phyloP scores from a whole-genome alignment of 2,888 invertebrate genomes.

The Sesia apiformis region DNA sequence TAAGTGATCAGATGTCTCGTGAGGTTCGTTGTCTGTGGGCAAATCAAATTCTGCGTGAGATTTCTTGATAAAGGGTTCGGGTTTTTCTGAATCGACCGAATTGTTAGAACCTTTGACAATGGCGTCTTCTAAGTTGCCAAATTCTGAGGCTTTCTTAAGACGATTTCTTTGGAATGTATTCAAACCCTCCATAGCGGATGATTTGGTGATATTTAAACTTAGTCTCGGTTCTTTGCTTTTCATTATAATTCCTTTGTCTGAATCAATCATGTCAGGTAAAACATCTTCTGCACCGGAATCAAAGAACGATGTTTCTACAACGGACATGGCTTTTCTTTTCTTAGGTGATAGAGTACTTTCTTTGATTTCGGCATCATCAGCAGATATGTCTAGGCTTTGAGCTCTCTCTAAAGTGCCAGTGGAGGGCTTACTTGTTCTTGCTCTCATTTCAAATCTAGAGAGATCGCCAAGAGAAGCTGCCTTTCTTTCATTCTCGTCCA shows the following conservation, averaged over 20 bases:
- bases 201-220: conserved; percentile 65
- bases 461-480: conserved; percentile 87
- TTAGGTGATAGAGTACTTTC: conserved; percentile 69
- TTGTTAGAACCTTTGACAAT: conserved; percentile 74
- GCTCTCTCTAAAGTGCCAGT: conserved; percentile 82
- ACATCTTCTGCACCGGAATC: conserved; percentile 54
- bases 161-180: conserved; percentile 80
- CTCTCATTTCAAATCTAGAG: conserved; percentile 76
- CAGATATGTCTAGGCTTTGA: conserved; percentile 85
- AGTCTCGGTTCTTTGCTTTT: conserved; percentile 75
- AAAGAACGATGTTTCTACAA: conserved; percentile 61
- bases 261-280: conserved; percentile 58
- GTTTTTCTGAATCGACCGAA: conserved; percentile 58
- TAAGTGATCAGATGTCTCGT: conserved; percentile 62
- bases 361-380: conserved; percentile 59
- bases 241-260: conserved; percentile 41
- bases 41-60: conserved; percentile 32
- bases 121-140: conserved; percentile 85
- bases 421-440: conserved; percentile 58
- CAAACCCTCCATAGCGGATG: conserved; percentile 77
- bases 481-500: conserved; percentile 79
- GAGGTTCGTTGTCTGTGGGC: conserved; percentile 37
- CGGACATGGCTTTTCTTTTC: conserved; percentile 79
- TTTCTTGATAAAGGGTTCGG: conserved; percentile 27
- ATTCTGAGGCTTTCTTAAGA: conserved; percentile 83